Evolutionary conservation across 2,113 vertebrate species (phyloP), one percentile per base, ranked within the genome.

Genomic region (Ivindomyrus marchei): DNA sequence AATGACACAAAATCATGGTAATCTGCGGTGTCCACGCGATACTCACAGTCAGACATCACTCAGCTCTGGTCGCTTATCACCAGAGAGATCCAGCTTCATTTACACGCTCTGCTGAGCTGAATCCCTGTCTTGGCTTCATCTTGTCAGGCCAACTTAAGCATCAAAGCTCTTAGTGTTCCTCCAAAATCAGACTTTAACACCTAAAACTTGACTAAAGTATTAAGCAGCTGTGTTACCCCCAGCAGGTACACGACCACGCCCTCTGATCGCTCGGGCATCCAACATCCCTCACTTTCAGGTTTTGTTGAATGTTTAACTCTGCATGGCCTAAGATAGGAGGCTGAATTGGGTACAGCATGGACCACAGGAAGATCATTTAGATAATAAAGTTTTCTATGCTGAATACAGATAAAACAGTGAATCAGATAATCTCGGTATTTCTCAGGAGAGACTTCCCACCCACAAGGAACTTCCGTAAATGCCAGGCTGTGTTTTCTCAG

Each of bases 141-240:
- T 15, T 9, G 15, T 49, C 49, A 49, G 19, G 46, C 86, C 36
- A 5, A 66, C 70, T 52, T 19, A 27, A 45, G n/a, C 89, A 77
- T 88, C 85, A 90, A 66, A 74, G 89, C 49, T 56, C 47, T 70
- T 24, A 36, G 42, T 62, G 89, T 88, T 74, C 66, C 66, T 49
- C 17, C 36, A 36, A 77, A 74, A 31, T 70, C 62, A 31, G 27
- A 27, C 50, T 90, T 42, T 77, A 27, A 88, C 21, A 84, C 74
- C 80, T 77, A 49, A 85, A 47, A 47, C 83, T 85, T 88, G 62
- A 45, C 92, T 91, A 84, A 89, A 13, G 15, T 87, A 31, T 36
- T 19, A 53, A 36, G 24, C 85, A n/a, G 11, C 45, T 5, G 1
- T 4, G 27, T 52, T 53, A 5, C 49, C 13, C 4, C 4, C 49